A percentile compares a stretch with the other conserved stretches of the same genome.
Evolutionary conservation across 2,797 vertebrate species (phyloP).

Genomic region (Serranus cabrilla): DNA sequence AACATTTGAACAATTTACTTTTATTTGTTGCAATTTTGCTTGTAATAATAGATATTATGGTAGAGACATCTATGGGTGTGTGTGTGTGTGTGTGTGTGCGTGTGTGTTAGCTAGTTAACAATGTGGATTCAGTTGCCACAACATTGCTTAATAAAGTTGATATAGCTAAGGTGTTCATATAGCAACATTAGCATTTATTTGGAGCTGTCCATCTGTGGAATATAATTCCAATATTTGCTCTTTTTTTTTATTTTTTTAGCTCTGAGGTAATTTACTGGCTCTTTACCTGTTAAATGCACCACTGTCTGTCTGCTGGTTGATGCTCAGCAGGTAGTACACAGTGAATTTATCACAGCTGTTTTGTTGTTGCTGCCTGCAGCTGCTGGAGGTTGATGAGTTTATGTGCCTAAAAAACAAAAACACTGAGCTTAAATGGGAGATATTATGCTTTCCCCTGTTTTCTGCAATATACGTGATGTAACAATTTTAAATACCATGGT

Average conservation of each 20-base stretch:
- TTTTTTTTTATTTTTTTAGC: not conserved
- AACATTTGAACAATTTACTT: too few species aligned
- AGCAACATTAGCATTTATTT: not conserved
- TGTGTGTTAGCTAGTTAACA: too few species aligned
- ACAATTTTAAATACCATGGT: too few species aligned
- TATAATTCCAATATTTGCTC: not conserved
- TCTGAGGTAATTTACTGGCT: not conserved
- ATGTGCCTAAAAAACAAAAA: not conserved
- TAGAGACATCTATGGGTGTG: too few species aligned
- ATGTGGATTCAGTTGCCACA: not conserved
- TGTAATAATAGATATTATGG: too few species aligned
- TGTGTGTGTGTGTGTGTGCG: too few species aligned
- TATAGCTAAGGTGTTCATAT: not conserved
- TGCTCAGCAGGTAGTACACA: not conserved
- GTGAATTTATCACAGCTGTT: not conserved
- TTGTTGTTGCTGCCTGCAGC: not conserved
- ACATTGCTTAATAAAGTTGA: not conserved
- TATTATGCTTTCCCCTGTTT: too few species aligned
- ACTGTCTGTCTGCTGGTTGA: constrained; percentile 5
- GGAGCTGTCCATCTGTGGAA: not conserved
- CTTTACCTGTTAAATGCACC: not conserved
- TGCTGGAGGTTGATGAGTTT: not conserved
- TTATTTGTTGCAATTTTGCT: too few species aligned
- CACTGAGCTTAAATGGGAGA: not conserved
- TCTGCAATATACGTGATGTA: too few species aligned